phyloP scores from a whole-genome alignment of 2,797 vertebrate genomes.

The Pangasius larnaudii region DNA sequence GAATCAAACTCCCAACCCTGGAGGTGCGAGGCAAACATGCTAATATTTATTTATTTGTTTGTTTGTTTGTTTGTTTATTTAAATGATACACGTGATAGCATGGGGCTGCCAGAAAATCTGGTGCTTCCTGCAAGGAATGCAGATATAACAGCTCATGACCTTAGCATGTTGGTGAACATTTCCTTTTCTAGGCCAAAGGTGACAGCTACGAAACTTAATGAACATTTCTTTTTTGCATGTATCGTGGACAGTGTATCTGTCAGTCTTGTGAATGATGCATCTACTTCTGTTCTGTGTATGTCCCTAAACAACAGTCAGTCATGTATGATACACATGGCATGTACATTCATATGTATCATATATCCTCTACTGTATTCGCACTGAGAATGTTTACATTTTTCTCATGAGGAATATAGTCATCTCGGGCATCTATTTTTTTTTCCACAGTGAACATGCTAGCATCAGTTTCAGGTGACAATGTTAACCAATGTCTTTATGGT shows the following conservation, averaged over 20 bases:
- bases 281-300: background rate
- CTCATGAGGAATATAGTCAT: background rate
- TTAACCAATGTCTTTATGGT: background rate
- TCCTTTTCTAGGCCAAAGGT: background rate
- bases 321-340: background rate
- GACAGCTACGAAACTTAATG: background rate
- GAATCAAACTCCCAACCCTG: too few relatives aligned
- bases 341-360: background rate
- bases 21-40: too few relatives aligned
- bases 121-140: background rate
- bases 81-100: background rate
- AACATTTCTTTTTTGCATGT: background rate
- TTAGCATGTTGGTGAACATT: background rate
- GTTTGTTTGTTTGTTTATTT: background rate
- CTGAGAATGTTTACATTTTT: background rate
- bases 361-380: background rate
- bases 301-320: background rate
- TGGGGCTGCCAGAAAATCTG: background rate
- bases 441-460: background rate
- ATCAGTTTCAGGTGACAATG: conserved; percentile 13
- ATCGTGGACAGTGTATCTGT: background rate
- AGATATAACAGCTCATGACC: background rate
- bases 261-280: background rate
- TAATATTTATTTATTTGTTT: too few relatives aligned
- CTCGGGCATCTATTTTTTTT: background rate